These are phyloP conservation scores for Python bivittatus DNA, from an alignment of 2,113 vertebrate genomes.

Conservation along the genomic window DNA sequence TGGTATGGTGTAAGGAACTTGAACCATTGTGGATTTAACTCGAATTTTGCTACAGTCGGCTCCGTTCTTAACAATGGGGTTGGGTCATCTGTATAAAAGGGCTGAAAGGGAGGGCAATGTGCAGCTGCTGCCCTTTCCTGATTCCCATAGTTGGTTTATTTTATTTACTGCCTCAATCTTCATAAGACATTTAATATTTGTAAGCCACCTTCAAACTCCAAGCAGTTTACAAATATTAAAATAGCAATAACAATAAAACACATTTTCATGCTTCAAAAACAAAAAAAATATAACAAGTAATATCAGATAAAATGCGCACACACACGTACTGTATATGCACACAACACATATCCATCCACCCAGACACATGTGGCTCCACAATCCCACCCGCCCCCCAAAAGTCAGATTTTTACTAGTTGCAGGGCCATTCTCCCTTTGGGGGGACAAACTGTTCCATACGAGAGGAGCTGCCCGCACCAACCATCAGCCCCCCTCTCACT, in stretches of 20 bases:
- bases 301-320: not conserved
- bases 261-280: not conserved
- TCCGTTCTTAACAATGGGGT: too few relatives aligned
- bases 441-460: not conserved
- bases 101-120: not conserved
- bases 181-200: not conserved
- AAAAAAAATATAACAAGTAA: not conserved
- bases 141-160: not conserved
- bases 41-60: too few relatives aligned
- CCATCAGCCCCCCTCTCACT: not conserved
- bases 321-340: not conserved
- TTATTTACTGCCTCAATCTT: not conserved
- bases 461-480: too few relatives aligned
- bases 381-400: too few relatives aligned
- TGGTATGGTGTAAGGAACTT: too few relatives aligned
- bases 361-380: not conserved
- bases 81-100: too few relatives aligned
- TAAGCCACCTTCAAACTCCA: not conserved
- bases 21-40: too few relatives aligned
- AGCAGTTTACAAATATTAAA: not conserved
- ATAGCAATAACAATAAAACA: not conserved
- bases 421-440: too few relatives aligned
- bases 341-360: not conserved
- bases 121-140: not conserved
- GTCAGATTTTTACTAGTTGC: too few relatives aligned